Evolutionary conservation across 1,140 invertebrate genomes (phyloP).

Genomic region (Oryzaephilus surinamensis): DNA sequence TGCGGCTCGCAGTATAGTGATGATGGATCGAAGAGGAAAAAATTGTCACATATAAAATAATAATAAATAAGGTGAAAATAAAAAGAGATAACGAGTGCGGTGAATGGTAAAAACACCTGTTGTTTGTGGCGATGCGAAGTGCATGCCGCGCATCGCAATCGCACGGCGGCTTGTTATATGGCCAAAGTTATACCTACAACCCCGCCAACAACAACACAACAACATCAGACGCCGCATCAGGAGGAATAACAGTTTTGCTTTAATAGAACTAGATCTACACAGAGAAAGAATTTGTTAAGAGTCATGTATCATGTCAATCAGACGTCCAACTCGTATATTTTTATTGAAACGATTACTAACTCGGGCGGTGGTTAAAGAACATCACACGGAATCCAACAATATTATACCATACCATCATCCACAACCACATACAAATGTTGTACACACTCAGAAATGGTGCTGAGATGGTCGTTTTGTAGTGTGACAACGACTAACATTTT

Average conservation of each 20-base stretch:
- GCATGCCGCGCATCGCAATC: constrained; percentile 31
- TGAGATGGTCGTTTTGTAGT: no score
- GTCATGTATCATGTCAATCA: constrained; percentile 32
- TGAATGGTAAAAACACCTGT: constrained; percentile 30
- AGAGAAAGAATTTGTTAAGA: constrained; percentile 25
- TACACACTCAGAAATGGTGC: no score
- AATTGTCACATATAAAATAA: constrained; percentile 27
- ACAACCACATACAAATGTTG: no score
- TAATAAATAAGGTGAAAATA: no score
- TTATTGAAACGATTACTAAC: constrained; percentile 19
- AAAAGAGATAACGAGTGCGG: no score
- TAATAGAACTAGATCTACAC: constrained; percentile 31
- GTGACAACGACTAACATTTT: no score
- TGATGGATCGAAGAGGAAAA: constrained; percentile 21
- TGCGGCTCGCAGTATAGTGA: constrained; percentile 6
- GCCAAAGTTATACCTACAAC: constrained; percentile 20
- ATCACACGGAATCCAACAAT: no score
- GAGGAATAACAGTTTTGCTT: no score
- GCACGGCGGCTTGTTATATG: constrained; percentile 30
- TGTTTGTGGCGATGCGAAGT: constrained; percentile 20
- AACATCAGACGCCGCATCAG: no score
- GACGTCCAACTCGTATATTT: constrained; percentile 20
- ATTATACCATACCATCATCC: no score
- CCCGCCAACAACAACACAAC: constrained; percentile 10
- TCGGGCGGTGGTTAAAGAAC: constrained; percentile 5